Base-by-base conservation (phyloP, 2,113 vertebrate species). In the Carlito syrichta region DNA sequence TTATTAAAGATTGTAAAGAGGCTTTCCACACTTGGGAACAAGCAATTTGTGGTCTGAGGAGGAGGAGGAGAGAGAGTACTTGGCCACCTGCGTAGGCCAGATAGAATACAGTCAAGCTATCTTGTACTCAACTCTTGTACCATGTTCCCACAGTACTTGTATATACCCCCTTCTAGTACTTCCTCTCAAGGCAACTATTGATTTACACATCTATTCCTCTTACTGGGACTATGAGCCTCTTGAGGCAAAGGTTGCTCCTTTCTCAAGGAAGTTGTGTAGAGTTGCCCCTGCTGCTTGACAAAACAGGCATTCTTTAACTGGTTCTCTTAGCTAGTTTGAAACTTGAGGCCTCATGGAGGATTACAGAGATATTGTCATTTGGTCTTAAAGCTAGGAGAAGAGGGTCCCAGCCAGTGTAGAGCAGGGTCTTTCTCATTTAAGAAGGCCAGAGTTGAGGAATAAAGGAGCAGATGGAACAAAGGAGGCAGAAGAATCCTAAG, bases 1-100 rank as follows among this genome's bases (percentile, higher is more conserved):
- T 9, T 87, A 90, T 30, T 87, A 52, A n/a, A 66, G 40, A 94
- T 93, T 68, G 20, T 86, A 87, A 93, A 95, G 50, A 60, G 78
- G 3, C n/a, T 76, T 63, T 86, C 19, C 10, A 19, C 76, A 52
- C 92, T 92, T 62, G 58, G 38, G 52, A 96, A 30, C 38, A 89
- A 93, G 50, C 27, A 73, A 77, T 85, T 91, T 90, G 60, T 85
- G 19, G 43, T 76, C 73, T 32, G 25, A 73, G 50, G 43, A 66
- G 32, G 6, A 63, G 30, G 45, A 93, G 35, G 23, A 63, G 32
- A 78, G 9, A 48, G 23, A 81, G 23, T 74, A 89, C 27, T 58
- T 74, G 52, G 54, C 78, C 35, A 82, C 27, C 27, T 93, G 50
- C 40, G 23, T 86, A 56, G 25, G 52, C 45, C 68, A 86, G n/a